Evolutionary conservation across 2,888 invertebrate species (phyloP), one percentile per base, ranked within the genome.

Genomic region (Aphodius sticticus): DNA sequence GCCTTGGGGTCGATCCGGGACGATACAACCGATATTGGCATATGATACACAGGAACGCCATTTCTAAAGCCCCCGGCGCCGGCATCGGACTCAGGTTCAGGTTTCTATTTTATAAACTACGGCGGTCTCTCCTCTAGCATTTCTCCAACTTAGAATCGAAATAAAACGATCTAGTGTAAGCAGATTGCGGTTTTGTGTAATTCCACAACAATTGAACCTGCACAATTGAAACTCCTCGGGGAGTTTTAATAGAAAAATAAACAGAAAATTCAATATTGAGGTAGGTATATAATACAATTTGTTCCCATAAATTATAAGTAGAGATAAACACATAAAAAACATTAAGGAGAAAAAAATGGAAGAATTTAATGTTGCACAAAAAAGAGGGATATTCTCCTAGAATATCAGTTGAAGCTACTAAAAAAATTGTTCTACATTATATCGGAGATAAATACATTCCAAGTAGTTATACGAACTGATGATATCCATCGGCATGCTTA

Each of bases 11-110:
- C 53, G 53, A 53, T 53, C 12, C 53, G 53, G 53, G 53, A 53
- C 53, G 53, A 53, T 53, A 53, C 53, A 53, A 53, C 53, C 53
- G 53, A 53, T 53, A 53, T 53, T 53, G 53, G 53, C 53, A 53
- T 53, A 53, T 53, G 53, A 53, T 53, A 53, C 53, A 53, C 53
- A 53, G 53, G 53, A 53, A 53, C 53, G 53, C 53, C 53, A 53
- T 53, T 53, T 53, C 53, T 53, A 53, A 53, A 53, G 53, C 53
- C 12, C 53, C 9, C 53, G 53, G 53, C 53, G 26, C 26, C 1
- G 53, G 53, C 53, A 53, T 53, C 12, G 53, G 53, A 53, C 53
- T 53, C 53, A 53, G 53, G 53, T 53, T 53, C 53, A 53, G 53
- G 53, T 53, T 53, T 12, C 53, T 53, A 53, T 53, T 53, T 53